Conservation (phyloP, 2,113 vertebrate genomes). For the Apaloderma vittatum region DNA sequence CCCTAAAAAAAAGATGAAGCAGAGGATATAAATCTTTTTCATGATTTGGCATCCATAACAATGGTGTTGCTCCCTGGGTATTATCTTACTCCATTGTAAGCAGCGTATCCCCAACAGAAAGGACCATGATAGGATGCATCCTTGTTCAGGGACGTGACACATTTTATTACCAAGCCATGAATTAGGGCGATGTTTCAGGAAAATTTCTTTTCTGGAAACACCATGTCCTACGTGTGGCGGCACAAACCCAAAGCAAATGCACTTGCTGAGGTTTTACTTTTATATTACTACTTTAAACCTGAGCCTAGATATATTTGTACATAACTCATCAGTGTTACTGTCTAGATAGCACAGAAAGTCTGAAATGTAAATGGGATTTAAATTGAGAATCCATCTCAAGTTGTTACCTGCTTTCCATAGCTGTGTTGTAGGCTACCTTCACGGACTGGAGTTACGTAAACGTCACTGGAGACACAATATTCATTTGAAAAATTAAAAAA, state of each 20-base stretch:
- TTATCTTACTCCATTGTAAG: neutral
- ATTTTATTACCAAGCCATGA: neutral
- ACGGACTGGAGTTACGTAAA: neutral
- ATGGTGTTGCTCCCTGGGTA: neutral
- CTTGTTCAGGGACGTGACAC: rapidly evolving
- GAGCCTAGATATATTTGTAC: neutral
- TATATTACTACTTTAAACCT: neutral
- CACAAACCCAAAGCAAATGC: neutral
- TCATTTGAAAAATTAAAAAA: neutral
- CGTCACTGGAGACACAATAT: neutral
- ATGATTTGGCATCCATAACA: neutral
- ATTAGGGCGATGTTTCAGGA: neutral
- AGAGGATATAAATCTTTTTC: neutral
- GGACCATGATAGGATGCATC: neutral
- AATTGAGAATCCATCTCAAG: neutral
- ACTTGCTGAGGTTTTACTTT: neutral
- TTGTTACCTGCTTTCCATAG: neutral
- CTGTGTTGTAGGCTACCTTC: neutral
- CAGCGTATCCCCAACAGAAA: rapidly evolving
- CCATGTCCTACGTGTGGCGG: neutral
- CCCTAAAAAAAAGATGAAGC: neutral
- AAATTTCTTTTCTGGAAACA: neutral
- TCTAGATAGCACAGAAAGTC: neutral
- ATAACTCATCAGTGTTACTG: neutral
- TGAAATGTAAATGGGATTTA: neutral